These are phyloP conservation scores for Corythaeola cristata DNA, from an alignment of 2,113 vertebrate species.

Conservation along the genomic window DNA sequence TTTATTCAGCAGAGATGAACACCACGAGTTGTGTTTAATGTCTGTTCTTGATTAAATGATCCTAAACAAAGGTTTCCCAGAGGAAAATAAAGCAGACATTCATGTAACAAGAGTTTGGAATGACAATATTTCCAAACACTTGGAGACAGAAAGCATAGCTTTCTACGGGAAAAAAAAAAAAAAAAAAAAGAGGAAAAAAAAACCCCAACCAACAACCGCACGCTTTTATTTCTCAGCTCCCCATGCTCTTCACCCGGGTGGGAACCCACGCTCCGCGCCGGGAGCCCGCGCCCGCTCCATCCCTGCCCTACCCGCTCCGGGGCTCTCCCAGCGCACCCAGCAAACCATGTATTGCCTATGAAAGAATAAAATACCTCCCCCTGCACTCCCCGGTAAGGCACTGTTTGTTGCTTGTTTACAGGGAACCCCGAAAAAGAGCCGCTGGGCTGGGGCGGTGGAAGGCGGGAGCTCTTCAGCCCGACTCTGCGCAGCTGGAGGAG, in stretches of 20 bases:
- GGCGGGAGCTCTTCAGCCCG: constrained; percentile 19
- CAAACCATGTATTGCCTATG: background rate
- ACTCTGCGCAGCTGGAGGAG: constrained; percentile 51
- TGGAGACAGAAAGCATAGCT: constrained; percentile 64
- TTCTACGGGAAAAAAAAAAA: background rate
- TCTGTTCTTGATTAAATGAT: constrained; percentile 77
- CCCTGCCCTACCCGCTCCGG: background rate
- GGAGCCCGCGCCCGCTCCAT: background rate
- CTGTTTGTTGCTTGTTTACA: constrained; percentile 75
- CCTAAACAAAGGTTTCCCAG: constrained; percentile 78
- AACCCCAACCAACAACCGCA: background rate
- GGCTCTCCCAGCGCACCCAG: background rate
- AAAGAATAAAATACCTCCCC: constrained; percentile 42
- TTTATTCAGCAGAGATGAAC: constrained; percentile 74
- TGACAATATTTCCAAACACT: constrained; percentile 73
- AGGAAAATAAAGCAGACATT: constrained; percentile 79
- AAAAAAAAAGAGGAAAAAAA: background rate
- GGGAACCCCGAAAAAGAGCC: constrained; percentile 60
- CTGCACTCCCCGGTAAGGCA: constrained; percentile 43
- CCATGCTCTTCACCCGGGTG: constrained; percentile 14
- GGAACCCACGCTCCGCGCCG: constrained; percentile 1
- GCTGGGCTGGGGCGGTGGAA: constrained; percentile 2
- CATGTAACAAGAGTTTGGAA: constrained; percentile 73
- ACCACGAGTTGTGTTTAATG: constrained; percentile 70
- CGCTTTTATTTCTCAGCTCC: constrained; percentile 37